A percentile compares a stretch with the other conserved stretches of the same genome.
phyloP scores from a whole-genome alignment of 2,888 invertebrate genomes.

The Drosophila atripex region DNA sequence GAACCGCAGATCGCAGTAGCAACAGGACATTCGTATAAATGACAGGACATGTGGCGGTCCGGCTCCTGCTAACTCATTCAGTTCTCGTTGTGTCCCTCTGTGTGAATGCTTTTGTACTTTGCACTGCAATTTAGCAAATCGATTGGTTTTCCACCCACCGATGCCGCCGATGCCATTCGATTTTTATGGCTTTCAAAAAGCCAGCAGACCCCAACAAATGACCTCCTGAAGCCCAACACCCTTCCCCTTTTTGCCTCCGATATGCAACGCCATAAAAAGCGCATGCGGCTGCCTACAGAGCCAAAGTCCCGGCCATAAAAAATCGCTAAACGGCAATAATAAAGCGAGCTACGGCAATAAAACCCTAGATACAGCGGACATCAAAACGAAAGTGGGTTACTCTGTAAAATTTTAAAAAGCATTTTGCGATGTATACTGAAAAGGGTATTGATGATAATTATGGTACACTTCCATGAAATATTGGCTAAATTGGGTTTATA shows the following conservation, averaged over 20 bases:
- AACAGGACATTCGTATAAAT: slow-evolving; percentile 44
- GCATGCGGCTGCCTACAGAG: slow-evolving; percentile 57
- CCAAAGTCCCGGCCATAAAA: slow-evolving; percentile 64
- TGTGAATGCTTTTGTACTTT: slow-evolving; percentile 59
- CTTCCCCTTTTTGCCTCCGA: neutral
- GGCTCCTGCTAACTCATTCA: slow-evolving; percentile 6
- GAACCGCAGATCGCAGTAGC: slow-evolving; percentile 49
- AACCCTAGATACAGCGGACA: slow-evolving; percentile 51
- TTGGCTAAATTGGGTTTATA: no score
- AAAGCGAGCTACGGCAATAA: slow-evolving; percentile 62
- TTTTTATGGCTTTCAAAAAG: slow-evolving; percentile 75
- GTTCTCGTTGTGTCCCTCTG: slow-evolving; percentile 15
- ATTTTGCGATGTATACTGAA: no score
- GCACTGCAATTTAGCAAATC: slow-evolving; percentile 79
- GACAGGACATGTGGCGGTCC: slow-evolving; percentile 46
- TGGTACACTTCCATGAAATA: no score
- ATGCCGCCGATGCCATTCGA: slow-evolving; percentile 62
- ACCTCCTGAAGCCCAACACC: slow-evolving; percentile 37
- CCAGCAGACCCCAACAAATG: slow-evolving; percentile 68
- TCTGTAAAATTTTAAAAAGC: neutral
- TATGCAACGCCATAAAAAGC: slow-evolving; percentile 70
- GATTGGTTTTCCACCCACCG: slow-evolving; percentile 63
- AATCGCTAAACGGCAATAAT: slow-evolving; percentile 79
- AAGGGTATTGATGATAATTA: no score
- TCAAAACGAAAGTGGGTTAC: slow-evolving; percentile 13